These are phyloP conservation scores for Muscicapa adusta DNA, from an alignment of 2,113 vertebrate species.

Conservation along the genomic window DNA sequence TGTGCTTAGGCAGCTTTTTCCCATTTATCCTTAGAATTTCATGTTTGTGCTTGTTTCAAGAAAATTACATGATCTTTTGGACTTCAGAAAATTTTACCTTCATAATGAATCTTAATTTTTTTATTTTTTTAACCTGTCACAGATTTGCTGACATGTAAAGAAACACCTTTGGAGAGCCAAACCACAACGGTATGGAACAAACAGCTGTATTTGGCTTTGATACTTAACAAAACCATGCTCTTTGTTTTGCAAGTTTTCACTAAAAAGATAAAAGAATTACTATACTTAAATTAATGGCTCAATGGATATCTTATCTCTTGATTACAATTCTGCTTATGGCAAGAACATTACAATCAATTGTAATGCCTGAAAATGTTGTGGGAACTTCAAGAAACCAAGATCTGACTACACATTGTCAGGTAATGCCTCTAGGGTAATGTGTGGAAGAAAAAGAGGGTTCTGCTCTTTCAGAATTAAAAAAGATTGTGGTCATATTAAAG, in stretches of 20 bases:
- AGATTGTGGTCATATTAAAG: background rate
- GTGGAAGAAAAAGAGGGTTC: background rate
- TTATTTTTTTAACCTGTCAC: background rate
- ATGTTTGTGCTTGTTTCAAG: background rate
- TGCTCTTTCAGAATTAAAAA: background rate
- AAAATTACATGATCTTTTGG: background rate
- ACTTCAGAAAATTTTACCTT: background rate
- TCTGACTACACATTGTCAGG: background rate
- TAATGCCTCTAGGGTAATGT: background rate
- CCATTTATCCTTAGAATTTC: background rate
- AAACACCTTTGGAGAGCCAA: background rate
- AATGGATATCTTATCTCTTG: background rate
- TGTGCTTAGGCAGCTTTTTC: background rate
- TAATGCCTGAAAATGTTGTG: background rate
- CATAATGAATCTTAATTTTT: background rate
- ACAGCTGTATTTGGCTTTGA: background rate
- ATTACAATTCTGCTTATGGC: background rate
- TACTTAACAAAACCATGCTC: background rate
- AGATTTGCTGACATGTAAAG: background rate
- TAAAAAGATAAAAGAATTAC: background rate
- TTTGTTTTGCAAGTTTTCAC: background rate
- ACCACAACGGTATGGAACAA: background rate
- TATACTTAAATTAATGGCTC: background rate
- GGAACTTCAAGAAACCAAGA: background rate
- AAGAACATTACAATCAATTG: background rate